Evolutionary conservation across 1,140 invertebrate genomes (phyloP).

Genomic region (Habropoda laboriosa): DNA sequence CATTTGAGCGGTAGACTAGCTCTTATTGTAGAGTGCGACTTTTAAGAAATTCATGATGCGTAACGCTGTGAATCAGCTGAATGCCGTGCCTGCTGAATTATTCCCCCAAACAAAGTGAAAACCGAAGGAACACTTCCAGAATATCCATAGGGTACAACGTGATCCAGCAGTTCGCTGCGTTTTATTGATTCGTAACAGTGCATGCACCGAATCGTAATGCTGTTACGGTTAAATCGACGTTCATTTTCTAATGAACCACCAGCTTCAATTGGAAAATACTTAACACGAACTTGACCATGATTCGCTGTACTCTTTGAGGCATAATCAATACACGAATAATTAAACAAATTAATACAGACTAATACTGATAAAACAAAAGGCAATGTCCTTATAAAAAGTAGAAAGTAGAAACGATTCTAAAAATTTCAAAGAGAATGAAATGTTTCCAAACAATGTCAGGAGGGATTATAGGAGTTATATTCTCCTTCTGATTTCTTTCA

Average conservation of each 20-base stretch:
- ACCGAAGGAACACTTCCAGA: constrained; percentile 5
- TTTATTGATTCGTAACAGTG: not conserved
- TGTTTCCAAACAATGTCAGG: too few species aligned
- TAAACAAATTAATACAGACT: too few species aligned
- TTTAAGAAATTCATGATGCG: constrained; percentile 23
- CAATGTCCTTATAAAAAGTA: too few species aligned
- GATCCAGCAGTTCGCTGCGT: not conserved
- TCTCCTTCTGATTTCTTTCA: too few species aligned
- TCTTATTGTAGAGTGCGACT: not conserved
- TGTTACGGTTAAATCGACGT: not conserved
- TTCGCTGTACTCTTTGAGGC: too few species aligned
- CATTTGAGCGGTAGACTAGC: not conserved
- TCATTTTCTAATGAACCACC: not conserved
- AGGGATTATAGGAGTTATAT: too few species aligned
- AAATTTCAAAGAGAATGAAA: too few species aligned
- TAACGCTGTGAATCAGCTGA: not conserved
- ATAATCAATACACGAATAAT: too few species aligned
- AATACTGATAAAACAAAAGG: too few species aligned
- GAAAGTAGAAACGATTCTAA: too few species aligned
- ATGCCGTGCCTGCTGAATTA: constrained; percentile 12
- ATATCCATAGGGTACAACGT: not conserved
- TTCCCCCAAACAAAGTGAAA: constrained; percentile 29
- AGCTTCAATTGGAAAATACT: too few species aligned
- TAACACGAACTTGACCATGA: too few species aligned
- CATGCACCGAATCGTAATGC: not conserved